Base-by-base conservation (phyloP, 2,113 vertebrate genomes). In the Sylvicapra grimmia region DNA sequence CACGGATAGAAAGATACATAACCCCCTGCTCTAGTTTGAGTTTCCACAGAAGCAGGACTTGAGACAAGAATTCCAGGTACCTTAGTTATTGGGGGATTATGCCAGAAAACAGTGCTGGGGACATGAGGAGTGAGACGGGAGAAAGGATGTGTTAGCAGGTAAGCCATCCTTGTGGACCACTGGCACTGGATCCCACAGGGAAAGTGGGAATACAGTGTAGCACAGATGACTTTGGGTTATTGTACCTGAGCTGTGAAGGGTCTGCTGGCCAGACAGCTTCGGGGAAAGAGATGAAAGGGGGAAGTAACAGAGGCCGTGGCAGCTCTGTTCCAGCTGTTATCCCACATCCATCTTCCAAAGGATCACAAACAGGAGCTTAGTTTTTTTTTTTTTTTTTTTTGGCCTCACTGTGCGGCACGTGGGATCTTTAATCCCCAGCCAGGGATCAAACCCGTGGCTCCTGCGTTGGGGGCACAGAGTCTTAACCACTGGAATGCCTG, bases 401-500 rank as follows among this genome's bases (percentile, higher is more conserved):
- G 40, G 72, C 72, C 40, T 44, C 6, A 44, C 72, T 44, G 21
- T 44, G 36, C 0, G 0, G 21, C 36, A 44, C 0, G 3, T 27
- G 40, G 36, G 23, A 77, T 44, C 23, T 44, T 44, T 25, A 40
- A 44, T 77, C 23, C 72, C 72, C 40, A 77, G 13, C 40, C 40
- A 77, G 40, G 72, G 36, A 44, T 27, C 36, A 27, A 44, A 15
- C 72, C 23, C 1, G 1, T 44, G 72, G 36, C 36, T 77, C 40
- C 72, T 77, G 72, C 1, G 0, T 44, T 77, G 72, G 23, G 40
- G 44, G 40, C 72, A 75, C n/a, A 44, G 72, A 44, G 23, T 44
- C 72, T 44, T 40, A 77, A 77, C 72, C 29, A 4, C 2, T 27
- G 40, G 72, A 77, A 3, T 44, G 12, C 40, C 72, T 77, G 72